phyloP scores from a whole-genome alignment of 2,888 invertebrate genomes.

The Hemaris fuciformis region DNA sequence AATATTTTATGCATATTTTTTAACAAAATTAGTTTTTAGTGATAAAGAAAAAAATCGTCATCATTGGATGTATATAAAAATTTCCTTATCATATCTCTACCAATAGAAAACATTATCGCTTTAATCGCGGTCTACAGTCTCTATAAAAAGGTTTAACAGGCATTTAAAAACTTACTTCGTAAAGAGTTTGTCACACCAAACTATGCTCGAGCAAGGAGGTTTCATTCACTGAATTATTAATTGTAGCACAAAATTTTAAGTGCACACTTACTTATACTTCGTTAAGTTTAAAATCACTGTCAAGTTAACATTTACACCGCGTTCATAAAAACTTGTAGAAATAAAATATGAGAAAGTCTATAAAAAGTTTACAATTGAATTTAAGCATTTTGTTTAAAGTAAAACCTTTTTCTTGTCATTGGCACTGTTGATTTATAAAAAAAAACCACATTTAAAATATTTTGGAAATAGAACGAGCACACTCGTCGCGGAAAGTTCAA shows the following conservation, averaged over 20 bases:
- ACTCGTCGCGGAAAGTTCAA: constrained; percentile 11
- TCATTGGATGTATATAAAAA: no score
- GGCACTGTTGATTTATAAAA: background rate
- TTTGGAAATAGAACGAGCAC: constrained; percentile 7
- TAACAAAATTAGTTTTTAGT: no score
- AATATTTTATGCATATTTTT: no score
- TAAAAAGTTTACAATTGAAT: background rate
- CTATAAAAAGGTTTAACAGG: no score
- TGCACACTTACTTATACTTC: background rate
- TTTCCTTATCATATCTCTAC: no score
- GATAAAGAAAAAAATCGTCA: no score
- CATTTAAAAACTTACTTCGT: background rate
- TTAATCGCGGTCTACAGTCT: no score
- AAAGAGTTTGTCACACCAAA: background rate
- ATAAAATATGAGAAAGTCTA: background rate
- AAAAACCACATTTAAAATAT: background rate
- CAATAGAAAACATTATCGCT: no score
- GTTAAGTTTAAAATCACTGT: background rate
- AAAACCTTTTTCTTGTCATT: background rate
- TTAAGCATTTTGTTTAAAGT: background rate
- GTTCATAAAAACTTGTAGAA: background rate
- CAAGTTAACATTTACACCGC: constrained; percentile 2
- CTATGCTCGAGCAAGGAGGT: background rate
- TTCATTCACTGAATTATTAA: background rate
- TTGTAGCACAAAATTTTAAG: background rate